Evolutionary conservation across 2,888 invertebrate genomes (phyloP), one percentile per base, ranked within the genome.

Genomic region (Dasypolia templi): DNA sequence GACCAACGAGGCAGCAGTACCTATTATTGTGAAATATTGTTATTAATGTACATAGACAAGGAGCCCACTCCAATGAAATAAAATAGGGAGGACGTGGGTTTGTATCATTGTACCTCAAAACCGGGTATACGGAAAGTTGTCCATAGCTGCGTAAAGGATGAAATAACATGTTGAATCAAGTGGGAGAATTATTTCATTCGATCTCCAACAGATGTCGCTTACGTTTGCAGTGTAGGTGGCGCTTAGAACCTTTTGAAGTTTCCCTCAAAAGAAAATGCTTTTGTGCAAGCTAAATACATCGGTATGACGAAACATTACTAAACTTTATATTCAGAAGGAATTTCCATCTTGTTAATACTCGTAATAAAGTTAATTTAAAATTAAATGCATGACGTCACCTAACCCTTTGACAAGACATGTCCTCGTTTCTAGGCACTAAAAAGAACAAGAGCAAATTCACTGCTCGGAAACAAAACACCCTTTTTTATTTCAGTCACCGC

Each of bases 201-300:
- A 62, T 58, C 9, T 58, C 29, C 59, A 61, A 72, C 35, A n/a
- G 42, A 17, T 17, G 59, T 65, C 42, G 29, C 22, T 58, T 46
- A 17, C 14, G 19, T 6, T 11, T 26, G 19, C 22, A 39, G 65
- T 32, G 75, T 81, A 29, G 78, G 81, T 58, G 32, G 75, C 5
- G 51, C 66, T 56, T 39, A 32, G 12, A 51, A 39, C 19, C 44
- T 19, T 77, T 74, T 80, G 39, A 56, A 35, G 14, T 46, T 46
- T 53, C 9, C 2, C 26, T 58, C 39, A n/a, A 81, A 81, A 53
- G 53, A 35, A 75, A 67, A 67, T 53, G 22, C 22, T 46, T 12
- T 19, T 53, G n/a, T 64, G 35, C 19, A 39, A 11, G 9, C 44
- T 46, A 32, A 9, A n/a, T 9, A 19, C 11, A 2, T 49, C 7